phyloP scores from a whole-genome alignment of 2,113 vertebrate species.

The Micronycteris hirsuta region DNA sequence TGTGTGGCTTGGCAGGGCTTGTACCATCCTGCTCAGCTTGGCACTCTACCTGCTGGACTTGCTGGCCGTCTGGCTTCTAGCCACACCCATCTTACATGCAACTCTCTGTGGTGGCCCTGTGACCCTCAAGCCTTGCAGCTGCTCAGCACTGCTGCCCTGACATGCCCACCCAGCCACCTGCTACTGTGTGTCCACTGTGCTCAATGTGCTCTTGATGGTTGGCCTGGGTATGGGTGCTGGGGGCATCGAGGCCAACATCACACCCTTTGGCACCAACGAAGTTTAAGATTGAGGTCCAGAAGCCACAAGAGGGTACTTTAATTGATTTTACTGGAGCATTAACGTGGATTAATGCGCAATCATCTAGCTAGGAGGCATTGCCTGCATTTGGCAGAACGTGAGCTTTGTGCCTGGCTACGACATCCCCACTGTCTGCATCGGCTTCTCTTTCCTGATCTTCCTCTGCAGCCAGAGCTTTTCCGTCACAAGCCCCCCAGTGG shows the following conservation, averaged over 20 bases:
- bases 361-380: neutral
- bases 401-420: neutral
- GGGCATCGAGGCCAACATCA: neutral
- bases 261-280: neutral
- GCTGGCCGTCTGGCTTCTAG: neutral
- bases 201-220: neutral
- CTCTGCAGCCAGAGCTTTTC: neutral
- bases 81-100: neutral
- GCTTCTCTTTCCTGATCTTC: neutral
- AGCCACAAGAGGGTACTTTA: too few species aligned
- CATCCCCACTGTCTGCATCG: neutral
- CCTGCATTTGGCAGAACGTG: neutral
- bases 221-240: neutral
- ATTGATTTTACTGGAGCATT: neutral
- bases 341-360: neutral
- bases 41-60: neutral
- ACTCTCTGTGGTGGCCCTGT: neutral
- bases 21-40: neutral
- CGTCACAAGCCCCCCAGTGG: neutral
- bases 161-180: neutral
- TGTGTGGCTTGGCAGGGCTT: neutral
- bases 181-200: neutral
- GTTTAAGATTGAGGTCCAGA: neutral
- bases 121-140: neutral
- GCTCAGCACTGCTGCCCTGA: neutral